These are phyloP conservation scores for Clavelina lepadiformis DNA, from an alignment of 23 tunicate species.

Conservation along the genomic window DNA sequence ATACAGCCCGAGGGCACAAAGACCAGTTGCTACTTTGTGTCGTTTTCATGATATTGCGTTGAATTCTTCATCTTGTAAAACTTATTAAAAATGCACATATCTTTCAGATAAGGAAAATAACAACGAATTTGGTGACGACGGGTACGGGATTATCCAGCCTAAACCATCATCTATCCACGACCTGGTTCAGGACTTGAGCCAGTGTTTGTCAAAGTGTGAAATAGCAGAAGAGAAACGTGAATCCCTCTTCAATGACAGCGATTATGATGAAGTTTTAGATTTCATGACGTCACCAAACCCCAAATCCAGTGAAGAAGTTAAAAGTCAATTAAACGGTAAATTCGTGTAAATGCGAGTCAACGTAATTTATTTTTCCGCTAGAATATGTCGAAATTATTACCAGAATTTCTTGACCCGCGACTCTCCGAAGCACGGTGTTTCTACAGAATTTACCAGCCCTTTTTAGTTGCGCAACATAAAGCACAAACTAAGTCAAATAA, in stretches of 20 bases:
- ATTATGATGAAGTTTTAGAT: constrained; percentile 74
- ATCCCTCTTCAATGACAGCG: constrained; percentile 55
- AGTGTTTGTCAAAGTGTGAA: too few relatives aligned
- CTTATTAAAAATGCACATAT: too few relatives aligned
- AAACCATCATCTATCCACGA: neutral
- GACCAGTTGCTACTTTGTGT: too few relatives aligned
- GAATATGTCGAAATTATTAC: too few relatives aligned
- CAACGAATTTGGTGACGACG: constrained; percentile 6
- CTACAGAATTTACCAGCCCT: too few relatives aligned
- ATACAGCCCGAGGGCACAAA: too few relatives aligned
- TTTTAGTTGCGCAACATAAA: too few relatives aligned
- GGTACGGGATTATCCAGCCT: constrained; percentile 7
- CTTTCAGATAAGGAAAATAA: neutral
- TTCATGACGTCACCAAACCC: constrained; percentile 51
- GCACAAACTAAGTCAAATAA: too few relatives aligned
- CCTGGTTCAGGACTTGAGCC: constrained; percentile 1
- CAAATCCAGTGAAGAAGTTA: constrained; percentile 3
- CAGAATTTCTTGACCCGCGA: too few relatives aligned
- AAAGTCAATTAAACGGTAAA: neutral
- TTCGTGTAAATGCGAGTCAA: neutral
- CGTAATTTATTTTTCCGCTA: neutral
- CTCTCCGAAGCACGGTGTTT: too few relatives aligned
- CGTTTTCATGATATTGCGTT: too few relatives aligned
- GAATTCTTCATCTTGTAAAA: too few relatives aligned
- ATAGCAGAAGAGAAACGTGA: constrained; percentile 20